These are phyloP conservation scores for Helicoverpa assulta DNA, from an alignment of 2,888 invertebrate species.

Conservation along the genomic window DNA sequence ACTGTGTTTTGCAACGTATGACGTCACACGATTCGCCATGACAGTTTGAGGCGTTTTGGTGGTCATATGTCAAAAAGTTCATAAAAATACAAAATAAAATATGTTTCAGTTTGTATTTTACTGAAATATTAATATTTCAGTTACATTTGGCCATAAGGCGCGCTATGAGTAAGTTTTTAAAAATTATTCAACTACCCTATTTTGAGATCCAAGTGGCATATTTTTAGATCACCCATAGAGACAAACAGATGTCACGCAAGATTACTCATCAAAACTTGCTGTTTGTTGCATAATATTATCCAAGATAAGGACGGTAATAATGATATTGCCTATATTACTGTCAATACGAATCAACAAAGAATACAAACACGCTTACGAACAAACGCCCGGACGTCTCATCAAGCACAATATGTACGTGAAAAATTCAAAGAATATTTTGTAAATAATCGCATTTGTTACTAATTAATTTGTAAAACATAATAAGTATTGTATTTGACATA, in stretches of 20 bases:
- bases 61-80: too few relatives aligned
- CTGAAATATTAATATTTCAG: too few relatives aligned
- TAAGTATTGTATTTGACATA: too few relatives aligned
- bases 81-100: too few relatives aligned
- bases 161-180: too few relatives aligned
- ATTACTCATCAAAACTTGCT: constrained; percentile 41
- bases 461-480: too few relatives aligned
- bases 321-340: constrained; percentile 40
- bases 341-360: constrained; percentile 38
- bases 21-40: too few relatives aligned
- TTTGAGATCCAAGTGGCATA: constrained; percentile 45
- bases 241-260: constrained; percentile 53
- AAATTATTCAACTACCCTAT: too few relatives aligned
- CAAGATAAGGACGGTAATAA: constrained; percentile 45
- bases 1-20: too few relatives aligned
- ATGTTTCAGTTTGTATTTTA: too few relatives aligned
- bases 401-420: constrained; percentile 41
- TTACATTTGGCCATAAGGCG: too few relatives aligned
- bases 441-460: constrained; percentile 22
- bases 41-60: too few relatives aligned
- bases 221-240: constrained; percentile 48
- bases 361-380: constrained; percentile 33
- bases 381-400: constrained; percentile 45
- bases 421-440: constrained; percentile 52
- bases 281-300: constrained; percentile 44